Evolutionary conservation across 2,113 vertebrate species (phyloP).

Genomic region (Actenoides lindsayi): DNA sequence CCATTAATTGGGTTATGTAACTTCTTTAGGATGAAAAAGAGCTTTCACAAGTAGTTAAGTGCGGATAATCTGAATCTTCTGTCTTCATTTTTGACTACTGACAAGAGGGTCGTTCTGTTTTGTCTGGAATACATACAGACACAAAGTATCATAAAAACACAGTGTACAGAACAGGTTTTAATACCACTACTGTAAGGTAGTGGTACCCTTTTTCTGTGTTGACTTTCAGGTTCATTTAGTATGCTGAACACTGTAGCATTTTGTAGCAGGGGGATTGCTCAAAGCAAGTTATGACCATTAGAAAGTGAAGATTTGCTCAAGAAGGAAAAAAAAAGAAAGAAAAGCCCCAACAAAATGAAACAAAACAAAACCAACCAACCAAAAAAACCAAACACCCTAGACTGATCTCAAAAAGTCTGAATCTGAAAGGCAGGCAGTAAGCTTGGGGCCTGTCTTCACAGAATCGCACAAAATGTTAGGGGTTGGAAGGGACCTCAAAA

Average conservation of each 20-base stretch:
- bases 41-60: not conserved
- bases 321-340: not conserved
- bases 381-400: not conserved
- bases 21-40: not conserved
- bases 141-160: not conserved
- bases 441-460: not conserved
- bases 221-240: not conserved
- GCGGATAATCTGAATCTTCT: not conserved
- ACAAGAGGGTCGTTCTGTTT: not conserved
- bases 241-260: not conserved
- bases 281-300: not conserved
- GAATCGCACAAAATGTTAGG: too few relatives aligned
- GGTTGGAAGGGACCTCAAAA: too few relatives aligned
- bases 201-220: not conserved
- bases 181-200: not conserved
- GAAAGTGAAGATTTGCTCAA: not conserved
- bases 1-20: not conserved
- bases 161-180: not conserved
- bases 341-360: not conserved
- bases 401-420: not conserved
- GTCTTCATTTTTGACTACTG: not conserved
- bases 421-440: not conserved
- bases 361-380: not conserved
- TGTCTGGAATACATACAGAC: not conserved
- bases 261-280: not conserved